Evolutionary conservation across 2,113 vertebrate species (phyloP).

Genomic region (Psittacula cyanocephala): DNA sequence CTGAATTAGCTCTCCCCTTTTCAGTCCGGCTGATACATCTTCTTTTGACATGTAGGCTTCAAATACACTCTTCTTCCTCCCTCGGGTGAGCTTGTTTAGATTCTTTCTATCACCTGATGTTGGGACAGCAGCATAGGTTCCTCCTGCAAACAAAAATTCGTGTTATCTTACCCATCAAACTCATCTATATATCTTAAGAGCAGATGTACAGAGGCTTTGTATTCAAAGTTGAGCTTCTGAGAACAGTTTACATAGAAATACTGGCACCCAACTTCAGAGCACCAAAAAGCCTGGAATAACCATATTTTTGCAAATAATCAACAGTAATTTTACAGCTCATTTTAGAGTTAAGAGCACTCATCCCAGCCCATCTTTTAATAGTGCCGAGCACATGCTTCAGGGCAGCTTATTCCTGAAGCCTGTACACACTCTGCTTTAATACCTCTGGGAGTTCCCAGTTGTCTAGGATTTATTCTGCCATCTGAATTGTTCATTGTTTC

Average conservation of each 20-base stretch:
- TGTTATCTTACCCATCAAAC: not conserved
- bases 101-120: conserved; percentile 76
- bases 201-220: not conserved
- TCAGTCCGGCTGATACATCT: conserved; percentile 88
- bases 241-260: conserved; percentile 5
- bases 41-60: conserved; percentile 86
- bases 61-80: conserved; percentile 87
- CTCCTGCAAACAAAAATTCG: conserved; percentile 68
- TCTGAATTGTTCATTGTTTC: conserved; percentile 72
- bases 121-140: conserved; percentile 48
- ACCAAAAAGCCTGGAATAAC: not conserved
- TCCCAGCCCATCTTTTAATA: conserved; percentile 7
- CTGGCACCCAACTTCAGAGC: not conserved
- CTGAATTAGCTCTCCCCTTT: conserved; percentile 91
- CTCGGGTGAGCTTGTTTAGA: conserved; percentile 74
- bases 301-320: not conserved
- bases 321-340: conserved; percentile 7
- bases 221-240: not conserved
- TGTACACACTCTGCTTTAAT: conserved; percentile 46
- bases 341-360: not conserved
- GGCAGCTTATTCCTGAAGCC: conserved; percentile 50
- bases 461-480: conserved; percentile 63
- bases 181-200: not conserved
- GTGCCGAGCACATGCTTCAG: not conserved
- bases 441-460: conserved; percentile 75